These are phyloP conservation scores for Ranitomeya imitator DNA, from an alignment of 2,113 vertebrate genomes.

Conservation along the genomic window DNA sequence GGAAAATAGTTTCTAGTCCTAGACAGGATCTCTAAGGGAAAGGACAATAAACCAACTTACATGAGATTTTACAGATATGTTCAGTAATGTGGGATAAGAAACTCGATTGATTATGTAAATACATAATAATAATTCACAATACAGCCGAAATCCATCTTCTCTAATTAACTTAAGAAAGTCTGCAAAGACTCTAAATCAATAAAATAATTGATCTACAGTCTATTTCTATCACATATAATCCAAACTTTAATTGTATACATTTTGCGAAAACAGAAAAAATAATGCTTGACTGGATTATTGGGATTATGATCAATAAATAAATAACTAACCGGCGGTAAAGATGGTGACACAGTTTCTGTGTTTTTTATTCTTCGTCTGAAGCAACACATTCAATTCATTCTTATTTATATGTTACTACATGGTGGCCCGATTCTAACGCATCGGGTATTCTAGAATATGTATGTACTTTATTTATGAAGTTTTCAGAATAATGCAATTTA, in stretches of 20 bases:
- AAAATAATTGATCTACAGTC: neutral
- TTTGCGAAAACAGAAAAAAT: neutral
- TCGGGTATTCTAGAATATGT: too few relatives aligned
- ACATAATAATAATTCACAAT: neutral
- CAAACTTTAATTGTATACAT: conserved; percentile 8
- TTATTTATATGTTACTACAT: too few relatives aligned
- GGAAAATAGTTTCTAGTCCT: too few relatives aligned
- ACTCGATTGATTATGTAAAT: conserved; percentile 22
- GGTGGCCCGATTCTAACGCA: too few relatives aligned
- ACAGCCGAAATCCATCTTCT: conserved; percentile 12
- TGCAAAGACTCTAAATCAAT: conserved; percentile 17
- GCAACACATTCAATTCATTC: too few relatives aligned
- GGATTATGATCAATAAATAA: neutral
- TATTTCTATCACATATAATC: neutral
- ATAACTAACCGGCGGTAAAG: neutral
- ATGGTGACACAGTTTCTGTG: too few relatives aligned
- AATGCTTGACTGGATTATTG: neutral
- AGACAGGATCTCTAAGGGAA: too few relatives aligned
- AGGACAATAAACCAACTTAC: neutral
- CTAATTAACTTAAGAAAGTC: conserved; percentile 18
- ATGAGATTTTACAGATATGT: conserved; percentile 8
- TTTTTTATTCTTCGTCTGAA: too few relatives aligned
- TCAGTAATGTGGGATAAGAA: neutral
- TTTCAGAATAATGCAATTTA: too few relatives aligned
- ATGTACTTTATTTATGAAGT: too few relatives aligned